Evolutionary conservation across 2,888 invertebrate species (phyloP).

Genomic region (Rhagonycha fulva): DNA sequence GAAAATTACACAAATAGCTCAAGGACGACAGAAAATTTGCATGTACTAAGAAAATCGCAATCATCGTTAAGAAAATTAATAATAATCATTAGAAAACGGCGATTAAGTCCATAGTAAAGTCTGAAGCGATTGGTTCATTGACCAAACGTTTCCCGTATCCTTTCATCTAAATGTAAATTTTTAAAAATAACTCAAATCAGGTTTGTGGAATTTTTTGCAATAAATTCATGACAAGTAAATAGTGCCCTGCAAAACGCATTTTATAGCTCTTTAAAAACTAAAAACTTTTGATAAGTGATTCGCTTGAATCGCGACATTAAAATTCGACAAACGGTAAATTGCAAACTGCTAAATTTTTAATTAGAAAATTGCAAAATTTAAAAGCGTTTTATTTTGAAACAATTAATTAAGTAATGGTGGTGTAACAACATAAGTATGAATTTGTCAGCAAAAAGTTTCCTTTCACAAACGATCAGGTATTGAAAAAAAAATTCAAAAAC

Average conservation of each 20-base stretch:
- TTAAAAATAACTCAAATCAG: not conserved
- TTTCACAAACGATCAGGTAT: not conserved
- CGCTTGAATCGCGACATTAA: not conserved
- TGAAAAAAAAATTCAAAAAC: not conserved
- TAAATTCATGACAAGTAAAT: not conserved
- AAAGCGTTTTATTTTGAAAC: not conserved
- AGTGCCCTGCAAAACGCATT: not conserved
- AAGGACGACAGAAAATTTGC: not conserved
- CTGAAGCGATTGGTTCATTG: not conserved
- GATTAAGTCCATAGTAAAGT: not conserved
- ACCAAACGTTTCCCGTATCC: not conserved
- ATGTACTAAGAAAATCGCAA: not conserved
- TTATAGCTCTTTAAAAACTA: not conserved
- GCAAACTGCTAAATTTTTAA: not conserved
- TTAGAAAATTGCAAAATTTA: not conserved
- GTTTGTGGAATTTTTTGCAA: not conserved
- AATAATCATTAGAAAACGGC: not conserved
- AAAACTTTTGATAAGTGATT: not conserved
- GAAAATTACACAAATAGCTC: not conserved
- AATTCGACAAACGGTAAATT: not conserved
- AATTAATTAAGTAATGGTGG: not conserved
- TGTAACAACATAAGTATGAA: not conserved
- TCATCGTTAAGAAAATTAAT: not conserved
- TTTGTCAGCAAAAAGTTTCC: not conserved
- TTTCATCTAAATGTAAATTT: not conserved